A percentile compares a stretch with the other conserved stretches of the same genome.
Conservation (phyloP, 2,888 invertebrate species). For the Axea sp. region DNA sequence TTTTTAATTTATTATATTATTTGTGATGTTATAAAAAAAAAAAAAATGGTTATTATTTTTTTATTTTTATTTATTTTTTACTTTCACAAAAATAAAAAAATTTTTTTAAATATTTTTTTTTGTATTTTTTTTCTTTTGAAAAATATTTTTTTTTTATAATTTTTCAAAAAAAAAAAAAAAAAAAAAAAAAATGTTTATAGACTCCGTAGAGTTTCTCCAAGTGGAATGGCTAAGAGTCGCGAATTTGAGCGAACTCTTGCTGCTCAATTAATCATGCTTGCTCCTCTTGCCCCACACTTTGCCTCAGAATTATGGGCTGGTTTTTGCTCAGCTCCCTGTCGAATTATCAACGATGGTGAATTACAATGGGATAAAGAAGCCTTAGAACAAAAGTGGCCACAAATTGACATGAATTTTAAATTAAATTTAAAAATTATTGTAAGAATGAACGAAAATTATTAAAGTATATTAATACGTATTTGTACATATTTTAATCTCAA, state of each 20-base stretch:
- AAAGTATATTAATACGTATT: not conserved
- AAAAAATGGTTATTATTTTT: too few species aligned
- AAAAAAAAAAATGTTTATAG: slow-evolving; percentile 56
- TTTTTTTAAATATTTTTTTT: too few species aligned
- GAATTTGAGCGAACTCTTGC: slow-evolving; percentile 90
- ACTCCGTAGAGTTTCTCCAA: slow-evolving; percentile 81
- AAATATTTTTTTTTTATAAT: too few species aligned
- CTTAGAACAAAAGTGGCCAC: slow-evolving; percentile 89
- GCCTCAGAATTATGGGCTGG: slow-evolving; percentile 94
- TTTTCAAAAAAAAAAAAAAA: not conserved
- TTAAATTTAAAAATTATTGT: slow-evolving; percentile 85
- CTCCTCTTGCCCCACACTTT: slow-evolving; percentile 95
- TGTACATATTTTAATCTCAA: not conserved
- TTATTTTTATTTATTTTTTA: too few species aligned
- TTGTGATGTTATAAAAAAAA: too few species aligned
- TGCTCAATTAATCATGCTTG: slow-evolving; percentile 89
- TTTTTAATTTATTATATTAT: too few species aligned
- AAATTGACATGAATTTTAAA: slow-evolving; percentile 85
- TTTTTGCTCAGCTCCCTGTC: slow-evolving; percentile 84
- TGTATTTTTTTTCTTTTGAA: too few species aligned
- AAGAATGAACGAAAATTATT: slow-evolving; percentile 61
- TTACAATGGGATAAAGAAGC: slow-evolving; percentile 86
- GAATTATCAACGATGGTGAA: slow-evolving; percentile 74
- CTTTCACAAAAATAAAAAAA: too few species aligned
- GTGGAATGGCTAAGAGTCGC: slow-evolving; percentile 83